phyloP scores from a whole-genome alignment of 2,113 vertebrate genomes.

The Nycticryphes semicollaris region DNA sequence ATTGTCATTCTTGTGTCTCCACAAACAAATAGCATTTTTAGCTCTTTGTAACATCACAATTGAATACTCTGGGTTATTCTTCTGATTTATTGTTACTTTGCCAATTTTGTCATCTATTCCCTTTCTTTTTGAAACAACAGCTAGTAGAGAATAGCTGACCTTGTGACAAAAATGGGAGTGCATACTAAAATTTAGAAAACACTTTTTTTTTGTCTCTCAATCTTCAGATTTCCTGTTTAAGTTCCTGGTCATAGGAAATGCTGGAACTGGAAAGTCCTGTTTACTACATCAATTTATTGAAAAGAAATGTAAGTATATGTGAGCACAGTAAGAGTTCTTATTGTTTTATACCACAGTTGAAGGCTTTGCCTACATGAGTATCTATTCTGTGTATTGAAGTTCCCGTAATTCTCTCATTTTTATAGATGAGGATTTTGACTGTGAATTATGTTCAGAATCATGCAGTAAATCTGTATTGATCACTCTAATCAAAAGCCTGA shows the following conservation, averaged over 20 bases:
- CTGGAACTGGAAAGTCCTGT: conserved; percentile 82
- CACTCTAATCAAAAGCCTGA: background rate
- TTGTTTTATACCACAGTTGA: background rate
- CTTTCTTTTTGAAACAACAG: background rate
- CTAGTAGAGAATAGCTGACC: background rate
- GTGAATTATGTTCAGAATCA: background rate
- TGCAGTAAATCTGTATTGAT: background rate
- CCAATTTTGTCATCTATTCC: background rate
- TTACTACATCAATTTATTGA: conserved; percentile 83
- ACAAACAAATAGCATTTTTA: background rate
- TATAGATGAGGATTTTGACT: background rate
- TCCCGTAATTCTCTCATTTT: background rate
- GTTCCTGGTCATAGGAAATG: conserved; percentile 84
- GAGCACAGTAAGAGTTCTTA: background rate
- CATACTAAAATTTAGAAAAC: background rate
- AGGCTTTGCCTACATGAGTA: background rate
- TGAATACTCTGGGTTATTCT: background rate
- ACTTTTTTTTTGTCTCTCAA: background rate
- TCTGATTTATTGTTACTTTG: background rate
- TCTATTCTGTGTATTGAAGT: background rate
- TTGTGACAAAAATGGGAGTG: background rate
- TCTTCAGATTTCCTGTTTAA: conserved; percentile 81
- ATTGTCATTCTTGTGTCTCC: background rate
- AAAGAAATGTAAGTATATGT: conserved; percentile 78
- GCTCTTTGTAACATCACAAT: background rate